A percentile compares a stretch with the other conserved stretches of the same genome.
phyloP scores from a whole-genome alignment of 1,140 invertebrate species.

The Heliothis subflexa region DNA sequence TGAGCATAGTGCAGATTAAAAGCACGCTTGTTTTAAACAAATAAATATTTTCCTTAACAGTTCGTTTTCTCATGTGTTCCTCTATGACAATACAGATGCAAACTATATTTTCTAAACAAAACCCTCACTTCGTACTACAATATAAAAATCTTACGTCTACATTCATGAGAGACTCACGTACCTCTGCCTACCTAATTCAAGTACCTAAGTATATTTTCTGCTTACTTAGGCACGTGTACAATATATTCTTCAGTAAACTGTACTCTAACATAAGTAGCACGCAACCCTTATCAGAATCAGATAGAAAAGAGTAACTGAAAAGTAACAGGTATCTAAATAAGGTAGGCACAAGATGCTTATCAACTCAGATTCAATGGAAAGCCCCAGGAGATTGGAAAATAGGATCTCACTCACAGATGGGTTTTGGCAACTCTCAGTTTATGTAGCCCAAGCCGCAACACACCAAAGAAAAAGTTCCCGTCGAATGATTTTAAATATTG shows the following conservation, averaged over 20 bases:
- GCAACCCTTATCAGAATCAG: conserved; percentile 30
- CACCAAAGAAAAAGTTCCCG: conserved; percentile 5
- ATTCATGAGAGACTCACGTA: too few relatives aligned
- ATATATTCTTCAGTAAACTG: neutral
- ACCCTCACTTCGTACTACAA: too few relatives aligned
- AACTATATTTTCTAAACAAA: too few relatives aligned
- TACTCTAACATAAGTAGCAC: conserved; percentile 9
- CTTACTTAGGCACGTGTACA: too few relatives aligned
- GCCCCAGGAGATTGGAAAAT: conserved; percentile 36
- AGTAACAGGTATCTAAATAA: conserved; percentile 46
- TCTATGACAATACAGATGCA: too few relatives aligned
- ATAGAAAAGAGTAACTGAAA: conserved; percentile 39
- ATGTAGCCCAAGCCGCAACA: conserved; percentile 17
- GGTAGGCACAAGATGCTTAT: conserved; percentile 52
- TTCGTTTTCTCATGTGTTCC: too few relatives aligned
- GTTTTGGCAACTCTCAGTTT: conserved; percentile 32
- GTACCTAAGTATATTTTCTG: neutral
- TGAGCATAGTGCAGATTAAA: too few relatives aligned
- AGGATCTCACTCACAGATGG: conserved; percentile 42
- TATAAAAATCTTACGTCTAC: too few relatives aligned
- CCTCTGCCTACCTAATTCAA: neutral
- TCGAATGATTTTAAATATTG: conserved; percentile 22
- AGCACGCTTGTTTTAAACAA: too few relatives aligned
- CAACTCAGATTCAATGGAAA: conserved; percentile 49
- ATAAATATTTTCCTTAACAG: too few relatives aligned